Base-by-base conservation (phyloP, 2,797 vertebrate species). In the Petrocephalus sullivani region DNA sequence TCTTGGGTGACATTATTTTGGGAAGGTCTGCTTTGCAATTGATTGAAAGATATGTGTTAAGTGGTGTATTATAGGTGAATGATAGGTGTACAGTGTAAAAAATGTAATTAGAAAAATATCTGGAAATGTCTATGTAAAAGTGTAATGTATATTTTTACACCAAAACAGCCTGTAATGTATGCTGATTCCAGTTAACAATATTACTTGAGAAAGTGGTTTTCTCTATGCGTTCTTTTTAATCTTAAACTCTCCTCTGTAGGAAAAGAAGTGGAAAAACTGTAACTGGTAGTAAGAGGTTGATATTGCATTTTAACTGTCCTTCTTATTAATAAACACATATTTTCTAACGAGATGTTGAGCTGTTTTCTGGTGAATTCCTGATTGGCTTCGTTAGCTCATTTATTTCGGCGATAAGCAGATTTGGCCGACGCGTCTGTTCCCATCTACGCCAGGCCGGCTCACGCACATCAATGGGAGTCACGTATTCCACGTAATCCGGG, bases 31-130 rank as follows among this genome's bases (percentile, higher is more conserved):
- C 93, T 94, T 95, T 94, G 94, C 94, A 93, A 94, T 95, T 95
- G 94, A 94, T 93, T 94, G 92, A 94, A 91, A 94, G 95, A 94
- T 92, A 90, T 92, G 94, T 95, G 95, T 96, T 95, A 95, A 94
- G 94, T 95, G 95, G 95, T 96, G 94, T 95, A 95, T 95, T 95
- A 94, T 95, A 94, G 94, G 93, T 95, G 94, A 95, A 93, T 92
- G 94, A 94, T 92, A 28, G 89, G 92, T 96, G 95, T 96, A 96
- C 95, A 96, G 96, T 96, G 94, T 96, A 96, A 96, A 28, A 93
- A 96, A 91, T 93, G 91, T 95, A 96, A 75, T 94, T 93, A 95
- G 94, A 93, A 94, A 94, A 95, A 94, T 95, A 95, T 92, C 56
- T 85, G 86, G 81, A 81, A 57, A 88, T 82, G 64, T 89, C 75